Percentiles rank a stretch among this genome's conserved stretches.
Conservation (phyloP, 2,797 vertebrate genomes). For the Protonibea diacanthus region DNA sequence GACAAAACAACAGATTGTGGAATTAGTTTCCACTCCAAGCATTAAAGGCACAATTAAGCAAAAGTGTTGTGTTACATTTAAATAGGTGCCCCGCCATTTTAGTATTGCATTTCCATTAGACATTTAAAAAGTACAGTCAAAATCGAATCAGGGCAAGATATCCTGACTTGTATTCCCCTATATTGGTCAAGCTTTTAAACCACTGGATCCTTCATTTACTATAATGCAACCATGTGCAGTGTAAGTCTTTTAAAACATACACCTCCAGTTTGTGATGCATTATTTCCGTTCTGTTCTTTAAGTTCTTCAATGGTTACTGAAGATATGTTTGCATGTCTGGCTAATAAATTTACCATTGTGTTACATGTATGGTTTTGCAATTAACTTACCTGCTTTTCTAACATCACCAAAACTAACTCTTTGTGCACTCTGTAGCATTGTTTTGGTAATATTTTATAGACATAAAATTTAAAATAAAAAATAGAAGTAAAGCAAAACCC, state of each 20-base stretch:
- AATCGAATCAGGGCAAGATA: neutral
- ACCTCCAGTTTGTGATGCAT: neutral
- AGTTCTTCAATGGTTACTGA: neutral
- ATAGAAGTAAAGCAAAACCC: neutral
- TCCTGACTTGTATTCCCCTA: neutral
- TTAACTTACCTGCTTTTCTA: neutral
- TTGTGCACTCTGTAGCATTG: neutral
- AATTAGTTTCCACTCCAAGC: neutral
- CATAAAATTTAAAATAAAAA: too few relatives aligned
- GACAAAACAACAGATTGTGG: neutral
- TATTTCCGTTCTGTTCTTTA: neutral
- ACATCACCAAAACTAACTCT: too few relatives aligned
- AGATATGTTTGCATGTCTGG: neutral
- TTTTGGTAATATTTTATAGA: neutral
- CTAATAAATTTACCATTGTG: too few relatives aligned
- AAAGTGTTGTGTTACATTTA: neutral
- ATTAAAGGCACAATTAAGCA: neutral
- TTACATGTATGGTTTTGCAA: too few relatives aligned
- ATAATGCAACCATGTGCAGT: neutral
- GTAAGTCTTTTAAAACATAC: neutral
- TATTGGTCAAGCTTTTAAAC: slow-evolving; percentile 3
- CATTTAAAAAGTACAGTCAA: neutral
- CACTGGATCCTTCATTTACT: neutral
- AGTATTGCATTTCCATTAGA: neutral
- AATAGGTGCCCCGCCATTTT: neutral